Percentiles rank a stretch among this genome's conserved stretches.
phyloP scores from a whole-genome alignment of 2,888 invertebrate species.

The Stictocephala bisonia region DNA sequence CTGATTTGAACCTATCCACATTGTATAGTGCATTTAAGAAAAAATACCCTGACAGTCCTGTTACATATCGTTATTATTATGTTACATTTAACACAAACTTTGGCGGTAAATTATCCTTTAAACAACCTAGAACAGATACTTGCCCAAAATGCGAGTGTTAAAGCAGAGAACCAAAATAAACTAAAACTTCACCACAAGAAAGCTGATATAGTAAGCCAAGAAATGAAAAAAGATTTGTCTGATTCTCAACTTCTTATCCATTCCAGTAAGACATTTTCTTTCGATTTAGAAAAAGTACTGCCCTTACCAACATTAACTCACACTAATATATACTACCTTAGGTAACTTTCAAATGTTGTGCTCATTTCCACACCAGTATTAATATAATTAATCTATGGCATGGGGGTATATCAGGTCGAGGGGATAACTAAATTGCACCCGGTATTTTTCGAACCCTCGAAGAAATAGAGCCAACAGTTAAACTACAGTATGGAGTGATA shows the following conservation, averaged over 20 bases:
- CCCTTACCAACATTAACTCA: slow-evolving; percentile 12
- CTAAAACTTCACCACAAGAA: neutral
- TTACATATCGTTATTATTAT: neutral
- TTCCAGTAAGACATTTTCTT: neutral
- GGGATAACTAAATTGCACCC: slow-evolving; percentile 10
- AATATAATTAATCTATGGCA: slow-evolving; percentile 4
- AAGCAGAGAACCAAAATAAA: neutral
- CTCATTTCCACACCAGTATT: neutral
- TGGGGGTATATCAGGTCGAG: slow-evolving; percentile 2
- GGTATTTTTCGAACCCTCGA: neutral
- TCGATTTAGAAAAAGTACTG: slow-evolving; percentile 8
- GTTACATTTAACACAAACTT: neutral
- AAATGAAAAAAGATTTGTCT: neutral
- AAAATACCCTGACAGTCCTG: neutral
- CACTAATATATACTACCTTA: slow-evolving; percentile 5
- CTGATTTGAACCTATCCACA: neutral
- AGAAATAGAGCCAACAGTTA: neutral
- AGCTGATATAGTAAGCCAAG: neutral
- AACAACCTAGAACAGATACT: neutral
- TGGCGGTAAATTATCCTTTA: neutral
- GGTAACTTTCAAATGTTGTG: slow-evolving; percentile 4
- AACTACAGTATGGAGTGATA: slow-evolving; percentile 17
- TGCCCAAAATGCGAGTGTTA: neutral
- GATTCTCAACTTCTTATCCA: neutral
- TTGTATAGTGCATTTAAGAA: neutral